Evolutionary conservation across 2,113 vertebrate genomes (phyloP).

Genomic region (Clarias gariepinus): DNA sequence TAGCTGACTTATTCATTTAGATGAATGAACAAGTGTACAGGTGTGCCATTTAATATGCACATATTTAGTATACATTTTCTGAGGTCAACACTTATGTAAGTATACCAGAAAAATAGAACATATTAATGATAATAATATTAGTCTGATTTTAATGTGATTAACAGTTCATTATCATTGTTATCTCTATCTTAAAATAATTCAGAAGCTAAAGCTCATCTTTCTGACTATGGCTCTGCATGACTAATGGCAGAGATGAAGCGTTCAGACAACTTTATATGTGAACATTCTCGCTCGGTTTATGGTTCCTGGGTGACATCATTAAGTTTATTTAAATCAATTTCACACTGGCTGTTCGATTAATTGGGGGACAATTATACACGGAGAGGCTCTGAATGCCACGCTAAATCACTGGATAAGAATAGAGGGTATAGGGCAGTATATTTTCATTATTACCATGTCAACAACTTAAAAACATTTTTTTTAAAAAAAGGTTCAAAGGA

Average conservation of each 20-base stretch:
- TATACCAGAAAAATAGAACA: neutral
- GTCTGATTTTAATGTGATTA: constrained; percentile 2
- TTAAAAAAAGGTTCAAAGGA: neutral
- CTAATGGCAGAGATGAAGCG: constrained; percentile 58
- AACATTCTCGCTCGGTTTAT: constrained; percentile 63
- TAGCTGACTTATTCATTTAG: neutral
- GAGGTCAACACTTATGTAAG: neutral
- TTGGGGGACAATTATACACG: constrained; percentile 67
- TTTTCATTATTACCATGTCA: neutral
- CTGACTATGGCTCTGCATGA: constrained; percentile 41
- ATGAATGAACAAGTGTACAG: neutral
- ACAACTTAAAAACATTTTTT: neutral
- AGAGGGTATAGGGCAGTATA: neutral
- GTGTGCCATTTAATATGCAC: neutral
- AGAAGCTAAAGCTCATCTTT: constrained; percentile 7
- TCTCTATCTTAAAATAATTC: neutral
- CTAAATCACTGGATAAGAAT: constrained; percentile 63
- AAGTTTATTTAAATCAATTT: constrained; percentile 65
- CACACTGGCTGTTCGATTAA: constrained; percentile 68
- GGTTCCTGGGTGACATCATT: constrained; percentile 67
- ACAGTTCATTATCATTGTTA: constrained; percentile 34
- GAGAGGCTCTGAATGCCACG: constrained; percentile 62
- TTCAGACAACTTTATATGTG: constrained; percentile 60
- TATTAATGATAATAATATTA: constrained; percentile 11
- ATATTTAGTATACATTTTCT: neutral